phyloP scores from a whole-genome alignment of 2,113 vertebrate species.

The Onychostoma macrolepis region DNA sequence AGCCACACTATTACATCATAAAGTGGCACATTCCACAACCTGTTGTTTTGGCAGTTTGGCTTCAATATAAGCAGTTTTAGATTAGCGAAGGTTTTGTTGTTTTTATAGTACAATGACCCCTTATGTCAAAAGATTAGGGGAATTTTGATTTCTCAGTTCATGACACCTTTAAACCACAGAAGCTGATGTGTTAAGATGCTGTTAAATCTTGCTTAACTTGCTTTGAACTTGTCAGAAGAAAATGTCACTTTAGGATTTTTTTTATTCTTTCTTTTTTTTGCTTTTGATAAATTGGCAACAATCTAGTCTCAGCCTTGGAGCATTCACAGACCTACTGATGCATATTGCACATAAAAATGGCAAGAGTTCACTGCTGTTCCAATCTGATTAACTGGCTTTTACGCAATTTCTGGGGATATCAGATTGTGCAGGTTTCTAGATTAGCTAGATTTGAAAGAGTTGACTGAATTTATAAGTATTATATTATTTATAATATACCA shows the following conservation, averaged over 20 bases:
- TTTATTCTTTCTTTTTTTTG: background rate
- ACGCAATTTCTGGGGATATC: background rate
- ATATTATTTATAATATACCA: background rate
- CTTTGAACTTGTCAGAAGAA: background rate
- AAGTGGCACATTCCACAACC: too few relatives aligned
- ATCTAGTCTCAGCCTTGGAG: background rate
- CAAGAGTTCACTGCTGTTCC: background rate
- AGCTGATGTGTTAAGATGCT: background rate
- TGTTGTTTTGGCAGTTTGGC: too few relatives aligned
- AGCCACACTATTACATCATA: too few relatives aligned
- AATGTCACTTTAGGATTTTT: background rate
- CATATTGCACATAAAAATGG: background rate
- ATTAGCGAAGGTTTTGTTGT: too few relatives aligned
- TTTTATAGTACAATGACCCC: too few relatives aligned
- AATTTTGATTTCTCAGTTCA: too few relatives aligned
- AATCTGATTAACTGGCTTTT: background rate
- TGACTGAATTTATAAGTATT: too few relatives aligned
- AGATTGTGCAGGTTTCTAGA: background rate
- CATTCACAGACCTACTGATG: background rate
- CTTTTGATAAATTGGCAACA: background rate
- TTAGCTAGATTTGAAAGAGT: background rate
- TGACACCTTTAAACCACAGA: background rate
- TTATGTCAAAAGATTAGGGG: too few relatives aligned
- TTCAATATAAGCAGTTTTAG: too few relatives aligned
- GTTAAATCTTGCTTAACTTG: background rate